A percentile compares a stretch with the other conserved stretches of the same genome.
These are phyloP conservation scores for Calonectris borealis DNA, from an alignment of 2,113 vertebrate species.

Conservation along the genomic window DNA sequence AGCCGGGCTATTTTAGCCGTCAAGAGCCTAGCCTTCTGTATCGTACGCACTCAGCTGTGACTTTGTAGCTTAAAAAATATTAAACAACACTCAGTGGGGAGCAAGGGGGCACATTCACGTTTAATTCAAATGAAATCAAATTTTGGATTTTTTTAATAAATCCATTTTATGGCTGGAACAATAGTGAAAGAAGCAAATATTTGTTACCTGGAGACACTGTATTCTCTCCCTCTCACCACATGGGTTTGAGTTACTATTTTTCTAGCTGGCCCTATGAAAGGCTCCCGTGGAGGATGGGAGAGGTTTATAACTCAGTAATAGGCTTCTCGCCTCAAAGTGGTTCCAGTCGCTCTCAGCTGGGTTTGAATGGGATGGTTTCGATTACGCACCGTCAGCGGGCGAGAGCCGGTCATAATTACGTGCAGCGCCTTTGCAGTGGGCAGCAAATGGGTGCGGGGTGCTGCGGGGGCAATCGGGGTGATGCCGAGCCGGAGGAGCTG, in stretches of 20 bases:
- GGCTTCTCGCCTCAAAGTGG: not conserved
- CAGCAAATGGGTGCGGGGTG: not conserved
- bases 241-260: not conserved
- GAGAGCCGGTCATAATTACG: not conserved
- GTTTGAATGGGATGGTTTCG: not conserved
- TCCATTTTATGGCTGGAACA: conserved; percentile 13
- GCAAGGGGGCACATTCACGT: not conserved
- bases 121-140: conserved; percentile 17
- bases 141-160: not conserved
- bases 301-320: not conserved
- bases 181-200: not conserved
- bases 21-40: not conserved
- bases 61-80: conserved; percentile 5
- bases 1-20: not conserved
- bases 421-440: not conserved
- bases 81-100: conserved; percentile 20
- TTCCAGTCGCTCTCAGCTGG: not conserved
- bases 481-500: not conserved
- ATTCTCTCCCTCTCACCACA: not conserved
- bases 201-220: not conserved
- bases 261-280: not conserved
- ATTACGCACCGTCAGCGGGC: fast-evolving
- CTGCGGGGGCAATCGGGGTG: not conserved
- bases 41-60: not conserved
- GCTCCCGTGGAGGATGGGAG: not conserved